phyloP scores from a whole-genome alignment of 1,140 invertebrate species.

The Philotrypesis tridentata region DNA sequence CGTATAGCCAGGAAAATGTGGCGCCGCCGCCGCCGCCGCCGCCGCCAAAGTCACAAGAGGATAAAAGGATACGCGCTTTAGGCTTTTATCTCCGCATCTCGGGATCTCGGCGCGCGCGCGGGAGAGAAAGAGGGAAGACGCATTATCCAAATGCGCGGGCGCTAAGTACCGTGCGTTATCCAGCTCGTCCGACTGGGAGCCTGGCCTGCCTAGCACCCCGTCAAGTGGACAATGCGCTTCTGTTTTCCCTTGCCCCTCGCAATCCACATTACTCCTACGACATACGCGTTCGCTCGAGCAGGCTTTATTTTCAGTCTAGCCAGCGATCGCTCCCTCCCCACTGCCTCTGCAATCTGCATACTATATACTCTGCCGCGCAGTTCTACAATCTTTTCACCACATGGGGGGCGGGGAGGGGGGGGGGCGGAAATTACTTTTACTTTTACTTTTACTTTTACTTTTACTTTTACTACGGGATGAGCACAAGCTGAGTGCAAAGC shows the following conservation, averaged over 20 bases:
- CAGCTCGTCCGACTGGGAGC: background rate
- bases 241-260: background rate
- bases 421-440: slow-evolving; percentile 14
- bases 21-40: slow-evolving; percentile 43
- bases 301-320: background rate
- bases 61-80: slow-evolving; percentile 71
- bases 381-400: too few relatives aligned
- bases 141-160: slow-evolving; percentile 31
- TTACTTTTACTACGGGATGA: too few relatives aligned
- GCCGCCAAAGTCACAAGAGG: slow-evolving; percentile 69
- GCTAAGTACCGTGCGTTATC: slow-evolving; percentile 2
- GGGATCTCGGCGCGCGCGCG: too few relatives aligned
- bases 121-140: background rate
- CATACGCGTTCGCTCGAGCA: background rate
- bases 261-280: too few relatives aligned
- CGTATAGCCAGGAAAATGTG: too few relatives aligned
- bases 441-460: too few relatives aligned
- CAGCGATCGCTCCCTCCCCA: background rate
- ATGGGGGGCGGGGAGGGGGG: too few relatives aligned
- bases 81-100: slow-evolving; percentile 65
- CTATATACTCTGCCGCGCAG: too few relatives aligned
- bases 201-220: background rate
- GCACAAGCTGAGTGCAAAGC: background rate
- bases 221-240: slow-evolving; percentile 20
- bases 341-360: too few relatives aligned